Evolutionary conservation across 2,888 invertebrate species (phyloP).

Genomic region (Tortrix viridana): DNA sequence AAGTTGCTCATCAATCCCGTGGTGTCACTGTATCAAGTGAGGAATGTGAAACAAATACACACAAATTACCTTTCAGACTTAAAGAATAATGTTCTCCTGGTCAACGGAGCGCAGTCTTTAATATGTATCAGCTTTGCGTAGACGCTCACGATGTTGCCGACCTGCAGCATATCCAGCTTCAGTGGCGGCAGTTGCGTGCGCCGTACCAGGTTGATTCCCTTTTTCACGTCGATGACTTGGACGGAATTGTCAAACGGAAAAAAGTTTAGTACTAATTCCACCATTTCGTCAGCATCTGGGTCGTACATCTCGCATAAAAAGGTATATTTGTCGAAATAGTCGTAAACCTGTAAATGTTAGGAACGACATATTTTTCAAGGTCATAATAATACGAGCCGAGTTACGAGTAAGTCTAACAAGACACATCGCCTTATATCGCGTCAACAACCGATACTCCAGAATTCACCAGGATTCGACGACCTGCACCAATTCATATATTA

Average conservation of each 20-base stretch:
- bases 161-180: conserved; percentile 86
- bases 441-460: no score
- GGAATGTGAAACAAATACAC: no score
- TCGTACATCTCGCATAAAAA: conserved; percentile 95
- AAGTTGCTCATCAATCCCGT: no score
- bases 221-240: conserved; percentile 88
- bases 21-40: no score
- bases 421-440: no score
- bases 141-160: conserved; percentile 89
- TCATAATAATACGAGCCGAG: no score
- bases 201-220: conserved; percentile 85
- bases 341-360: conserved; percentile 61
- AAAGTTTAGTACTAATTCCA: conserved; percentile 89
- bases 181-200: conserved; percentile 87
- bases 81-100: conserved; percentile 84
- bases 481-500: no score
- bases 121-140: conserved; percentile 89
- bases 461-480: no score
- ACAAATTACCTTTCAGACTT: conserved; percentile 85
- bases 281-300: conserved; percentile 87
- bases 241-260: conserved; percentile 91
- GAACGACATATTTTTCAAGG: no score
- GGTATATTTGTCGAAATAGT: conserved; percentile 81
- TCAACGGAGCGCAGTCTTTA: conserved; percentile 88
- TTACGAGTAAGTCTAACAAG: no score